Evolutionary conservation across 2,888 invertebrate genomes (phyloP), one percentile per base, ranked within the genome.

Genomic region (Mesoligia furuncula): DNA sequence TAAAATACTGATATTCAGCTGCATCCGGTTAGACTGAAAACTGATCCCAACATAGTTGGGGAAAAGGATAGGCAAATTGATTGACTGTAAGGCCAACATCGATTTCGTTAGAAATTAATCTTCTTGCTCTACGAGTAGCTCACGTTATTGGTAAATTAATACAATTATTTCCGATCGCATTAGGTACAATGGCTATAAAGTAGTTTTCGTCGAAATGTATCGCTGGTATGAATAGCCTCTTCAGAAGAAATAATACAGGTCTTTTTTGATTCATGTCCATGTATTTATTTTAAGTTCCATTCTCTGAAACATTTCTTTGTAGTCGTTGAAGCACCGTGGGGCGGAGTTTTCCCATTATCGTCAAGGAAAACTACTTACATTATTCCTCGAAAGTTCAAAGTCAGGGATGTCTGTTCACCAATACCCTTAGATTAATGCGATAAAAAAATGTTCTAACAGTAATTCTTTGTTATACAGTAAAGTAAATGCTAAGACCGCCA

Each of bases 231-330:
- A 59, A 66, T 51, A 65, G 31, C 15, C 1, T 48, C 20, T 48
- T 51, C 45, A 64, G 20, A 66, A 59, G 13, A 24, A 27, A 45
- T 51, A 31, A 45, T 31, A 7, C 9, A 2, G 13, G 2, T 0
- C 1, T 36, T 1, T 45, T 45, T 31, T 31, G 27, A 39, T 66
- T 61, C 9, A 62, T 51, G 61, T 51, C 59, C n/a, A 61, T 61
- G 15, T 39, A 61, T 31, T 54, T 64, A 48, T 20, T 71, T 67
- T 11, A 20, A n/a, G 31, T 59, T 64, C 6, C 6, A 59, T 81
- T 66, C 15, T 54, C 36, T 54, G 54, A 39, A 72, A 59, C 17
- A 42, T 68, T 77, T 62, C 57, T 48, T 66, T 70, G 62, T 68
- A 48, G 31, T 39, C 27, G 45, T 36, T n/a, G 45, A 20, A 24